phyloP scores from a whole-genome alignment of 2,888 invertebrate genomes.

The Drosophila peninsularis region DNA sequence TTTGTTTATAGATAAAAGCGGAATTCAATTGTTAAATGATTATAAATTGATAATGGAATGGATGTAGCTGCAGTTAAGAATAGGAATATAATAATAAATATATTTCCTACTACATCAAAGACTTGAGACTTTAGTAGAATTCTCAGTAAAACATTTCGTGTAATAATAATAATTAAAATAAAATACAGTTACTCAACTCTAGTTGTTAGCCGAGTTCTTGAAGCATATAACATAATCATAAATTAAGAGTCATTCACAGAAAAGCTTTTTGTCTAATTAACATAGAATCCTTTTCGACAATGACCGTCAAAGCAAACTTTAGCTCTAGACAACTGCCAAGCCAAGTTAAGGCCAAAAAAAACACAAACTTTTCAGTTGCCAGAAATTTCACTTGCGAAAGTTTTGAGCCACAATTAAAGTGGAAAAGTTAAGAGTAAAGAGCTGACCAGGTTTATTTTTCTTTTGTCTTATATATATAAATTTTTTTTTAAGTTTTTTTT shows the following conservation, averaged over 20 bases:
- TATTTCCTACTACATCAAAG: too few species aligned
- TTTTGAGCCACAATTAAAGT: slow-evolving; percentile 56
- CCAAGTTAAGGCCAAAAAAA: slow-evolving; percentile 24
- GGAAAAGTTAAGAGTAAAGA: slow-evolving; percentile 39
- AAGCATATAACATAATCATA: slow-evolving; percentile 13
- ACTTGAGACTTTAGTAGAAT: neutral
- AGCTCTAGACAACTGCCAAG: slow-evolving; percentile 11
- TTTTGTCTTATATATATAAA: slow-evolving; percentile 9
- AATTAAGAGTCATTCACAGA: slow-evolving; percentile 8
- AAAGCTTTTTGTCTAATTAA: slow-evolving; percentile 45
- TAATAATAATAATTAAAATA: slow-evolving; percentile 7
- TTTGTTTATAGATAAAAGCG: slow-evolving; percentile 3
- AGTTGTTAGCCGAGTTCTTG: neutral
- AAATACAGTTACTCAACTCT: neutral
- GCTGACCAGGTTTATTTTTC: slow-evolving; percentile 34
- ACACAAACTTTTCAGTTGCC: slow-evolving; percentile 38
- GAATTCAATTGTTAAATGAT: slow-evolving; percentile 17
- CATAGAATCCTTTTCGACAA: slow-evolving; percentile 38
- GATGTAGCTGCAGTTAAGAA: neutral
- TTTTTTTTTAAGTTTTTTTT: neutral
- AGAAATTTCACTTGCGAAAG: slow-evolving; percentile 74
- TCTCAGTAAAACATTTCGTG: neutral
- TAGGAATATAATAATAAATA: neutral
- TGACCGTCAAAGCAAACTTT: slow-evolving; percentile 18
- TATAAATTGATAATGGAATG: slow-evolving; percentile 2